These are phyloP conservation scores for Drosophila prosaltans DNA, from an alignment of 1,140 invertebrate species.

Conservation along the genomic window DNA sequence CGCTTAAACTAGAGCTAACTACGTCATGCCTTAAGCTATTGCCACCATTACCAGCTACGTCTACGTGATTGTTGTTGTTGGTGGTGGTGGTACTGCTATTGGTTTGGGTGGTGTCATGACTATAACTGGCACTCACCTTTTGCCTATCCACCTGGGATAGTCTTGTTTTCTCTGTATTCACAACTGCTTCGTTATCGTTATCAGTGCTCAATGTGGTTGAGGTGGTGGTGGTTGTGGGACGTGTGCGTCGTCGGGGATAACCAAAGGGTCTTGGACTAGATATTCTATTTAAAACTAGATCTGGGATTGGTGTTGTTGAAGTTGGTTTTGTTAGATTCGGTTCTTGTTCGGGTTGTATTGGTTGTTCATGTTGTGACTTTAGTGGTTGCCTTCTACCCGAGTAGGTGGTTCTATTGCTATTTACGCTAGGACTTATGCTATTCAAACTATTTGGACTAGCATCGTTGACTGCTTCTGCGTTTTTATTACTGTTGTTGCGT, in stretches of 20 bases:
- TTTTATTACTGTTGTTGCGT: conserved; percentile 49
- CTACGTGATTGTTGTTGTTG: conserved; percentile 47
- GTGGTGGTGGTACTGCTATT: conserved; percentile 40
- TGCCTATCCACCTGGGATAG: conserved; percentile 70
- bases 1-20: conserved; percentile 73
- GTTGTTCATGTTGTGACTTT: conserved; percentile 20
- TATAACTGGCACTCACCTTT: conserved; percentile 73
- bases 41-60: conserved; percentile 72
- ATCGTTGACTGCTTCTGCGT: conserved; percentile 64
- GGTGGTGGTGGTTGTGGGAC: conserved; percentile 61
- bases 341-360: conserved; percentile 36
- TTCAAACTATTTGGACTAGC: conserved; percentile 75
- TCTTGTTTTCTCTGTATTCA: conserved; percentile 58
- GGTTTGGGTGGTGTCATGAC: conserved; percentile 43
- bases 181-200: conserved; percentile 51
- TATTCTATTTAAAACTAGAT: conserved; percentile 67
- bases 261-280: conserved; percentile 85
- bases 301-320: conserved; percentile 45
- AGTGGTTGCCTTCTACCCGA: conserved; percentile 73
- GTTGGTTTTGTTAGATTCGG: not conserved
- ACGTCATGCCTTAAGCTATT: conserved; percentile 78
- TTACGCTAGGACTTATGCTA: conserved; percentile 57
- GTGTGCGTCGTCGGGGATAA: conserved; percentile 82
- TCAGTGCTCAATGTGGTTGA: conserved; percentile 32
- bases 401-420: conserved; percentile 64